Evolutionary conservation across 2,888 invertebrate genomes (phyloP).

Genomic region (Drosophila neutralis): DNA sequence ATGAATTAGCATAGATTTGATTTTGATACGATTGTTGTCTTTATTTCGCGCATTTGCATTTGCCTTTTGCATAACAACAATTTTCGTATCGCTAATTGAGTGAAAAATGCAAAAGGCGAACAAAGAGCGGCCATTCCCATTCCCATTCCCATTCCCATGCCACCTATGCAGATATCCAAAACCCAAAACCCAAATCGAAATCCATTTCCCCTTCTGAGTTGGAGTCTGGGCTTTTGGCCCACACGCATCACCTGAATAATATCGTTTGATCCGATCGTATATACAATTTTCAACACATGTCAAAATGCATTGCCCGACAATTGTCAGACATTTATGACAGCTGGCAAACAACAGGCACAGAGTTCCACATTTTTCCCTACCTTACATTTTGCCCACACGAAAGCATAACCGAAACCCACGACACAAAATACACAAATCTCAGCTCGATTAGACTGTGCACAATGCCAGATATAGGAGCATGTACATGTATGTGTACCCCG

Average conservation of each 20-base stretch:
- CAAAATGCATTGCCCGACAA: constrained; percentile 36
- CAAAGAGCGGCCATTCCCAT: constrained; percentile 11
- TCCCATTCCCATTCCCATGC: constrained; percentile 2
- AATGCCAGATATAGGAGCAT: neutral
- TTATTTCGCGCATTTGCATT: neutral
- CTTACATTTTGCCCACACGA: constrained; percentile 46
- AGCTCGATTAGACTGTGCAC: constrained; percentile 6
- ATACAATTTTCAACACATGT: constrained; percentile 56
- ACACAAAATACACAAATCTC: constrained; percentile 35
- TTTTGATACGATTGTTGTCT: constrained; percentile 2
- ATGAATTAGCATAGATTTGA: constrained; percentile 25
- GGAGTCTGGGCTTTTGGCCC: constrained; percentile 17
- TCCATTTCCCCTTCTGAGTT: neutral
- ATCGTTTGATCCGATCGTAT: constrained; percentile 23
- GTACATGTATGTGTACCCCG: neutral
- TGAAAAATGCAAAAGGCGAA: constrained; percentile 17
- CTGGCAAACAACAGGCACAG: constrained; percentile 17
- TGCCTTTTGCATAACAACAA: constrained; percentile 31
- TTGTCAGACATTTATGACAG: constrained; percentile 63
- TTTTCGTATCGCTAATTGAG: constrained; percentile 36
- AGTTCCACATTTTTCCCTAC: constrained; percentile 8
- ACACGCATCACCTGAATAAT: constrained; percentile 13
- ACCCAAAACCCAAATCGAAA: neutral
- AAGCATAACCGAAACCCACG: constrained; percentile 34
- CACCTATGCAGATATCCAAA: neutral